phyloP scores from a whole-genome alignment of 2,797 vertebrate genomes.

The Todus mexicanus region DNA sequence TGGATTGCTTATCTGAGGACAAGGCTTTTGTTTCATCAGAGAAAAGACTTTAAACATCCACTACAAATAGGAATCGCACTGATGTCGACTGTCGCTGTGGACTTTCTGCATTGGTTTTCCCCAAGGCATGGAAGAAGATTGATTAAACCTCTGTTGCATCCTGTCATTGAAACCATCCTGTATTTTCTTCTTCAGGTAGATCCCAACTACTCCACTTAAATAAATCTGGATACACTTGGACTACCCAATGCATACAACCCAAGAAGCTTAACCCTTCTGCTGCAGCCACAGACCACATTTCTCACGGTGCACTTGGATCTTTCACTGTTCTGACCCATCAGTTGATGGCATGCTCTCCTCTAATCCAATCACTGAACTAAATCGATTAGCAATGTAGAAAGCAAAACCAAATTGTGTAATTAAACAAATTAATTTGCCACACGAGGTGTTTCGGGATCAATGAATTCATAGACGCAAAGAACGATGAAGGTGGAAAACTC shows the following conservation, averaged over 20 bases:
- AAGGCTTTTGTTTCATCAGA: background rate
- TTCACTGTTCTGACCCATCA: background rate
- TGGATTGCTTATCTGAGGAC: background rate
- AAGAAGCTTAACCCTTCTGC: background rate
- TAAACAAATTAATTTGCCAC: conserved; percentile 5
- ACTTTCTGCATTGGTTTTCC: background rate
- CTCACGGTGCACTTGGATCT: background rate
- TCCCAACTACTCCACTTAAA: background rate
- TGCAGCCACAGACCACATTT: background rate
- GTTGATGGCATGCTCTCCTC: background rate
- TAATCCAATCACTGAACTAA: background rate
- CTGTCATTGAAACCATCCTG: background rate
- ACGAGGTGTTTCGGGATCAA: background rate
- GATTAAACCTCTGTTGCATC: background rate
- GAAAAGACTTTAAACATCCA: background rate
- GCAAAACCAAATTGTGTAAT: background rate
- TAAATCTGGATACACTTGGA: background rate
- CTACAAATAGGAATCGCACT: background rate
- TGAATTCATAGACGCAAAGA: background rate
- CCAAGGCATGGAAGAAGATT: background rate
- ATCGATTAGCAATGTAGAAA: background rate
- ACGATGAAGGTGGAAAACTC: background rate
- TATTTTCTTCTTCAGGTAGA: background rate
- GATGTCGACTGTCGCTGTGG: fast-evolving
- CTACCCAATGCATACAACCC: background rate